Evolutionary conservation across 2,888 invertebrate species (phyloP).

Genomic region (Noctua fimbriata): DNA sequence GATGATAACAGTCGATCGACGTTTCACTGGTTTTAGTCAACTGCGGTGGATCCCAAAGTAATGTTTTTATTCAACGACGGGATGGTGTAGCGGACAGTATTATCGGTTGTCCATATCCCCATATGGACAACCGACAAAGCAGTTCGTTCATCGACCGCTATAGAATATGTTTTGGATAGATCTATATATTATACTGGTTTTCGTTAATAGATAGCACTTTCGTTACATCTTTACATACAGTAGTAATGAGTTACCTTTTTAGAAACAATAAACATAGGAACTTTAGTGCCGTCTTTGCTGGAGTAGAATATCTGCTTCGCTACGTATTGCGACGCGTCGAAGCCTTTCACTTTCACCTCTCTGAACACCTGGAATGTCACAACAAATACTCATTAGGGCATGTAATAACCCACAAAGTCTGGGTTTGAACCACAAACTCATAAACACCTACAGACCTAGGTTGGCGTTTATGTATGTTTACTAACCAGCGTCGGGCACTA

Average conservation of each 20-base stretch:
- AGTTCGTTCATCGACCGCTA: background rate
- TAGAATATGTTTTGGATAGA: background rate
- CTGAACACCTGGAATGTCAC: slow-evolving; percentile 92
- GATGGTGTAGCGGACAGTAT: no score
- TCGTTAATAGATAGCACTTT: background rate
- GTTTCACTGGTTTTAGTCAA: background rate
- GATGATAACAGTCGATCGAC: background rate
- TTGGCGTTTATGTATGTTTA: background rate
- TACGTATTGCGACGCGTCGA: slow-evolving; percentile 94
- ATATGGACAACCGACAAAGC: background rate
- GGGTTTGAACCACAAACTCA: background rate
- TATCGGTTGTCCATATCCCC: no score
- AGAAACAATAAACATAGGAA: slow-evolving; percentile 98
- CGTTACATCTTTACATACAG: background rate
- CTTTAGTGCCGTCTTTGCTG: slow-evolving; percentile 97
- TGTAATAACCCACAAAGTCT: background rate
- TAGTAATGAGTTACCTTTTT: slow-evolving; percentile 91
- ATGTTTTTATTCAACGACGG: background rate
- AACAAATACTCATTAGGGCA: background rate
- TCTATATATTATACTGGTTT: background rate
- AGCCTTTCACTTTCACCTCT: slow-evolving; percentile 96
- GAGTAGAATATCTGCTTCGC: slow-evolving; percentile 97
- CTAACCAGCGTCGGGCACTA: no score
- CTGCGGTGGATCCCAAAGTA: no score
- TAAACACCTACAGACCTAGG: background rate